Evolutionary conservation across 2,888 invertebrate species (phyloP), one percentile per base, ranked within the genome.

Genomic region (Nemurella pictetii): DNA sequence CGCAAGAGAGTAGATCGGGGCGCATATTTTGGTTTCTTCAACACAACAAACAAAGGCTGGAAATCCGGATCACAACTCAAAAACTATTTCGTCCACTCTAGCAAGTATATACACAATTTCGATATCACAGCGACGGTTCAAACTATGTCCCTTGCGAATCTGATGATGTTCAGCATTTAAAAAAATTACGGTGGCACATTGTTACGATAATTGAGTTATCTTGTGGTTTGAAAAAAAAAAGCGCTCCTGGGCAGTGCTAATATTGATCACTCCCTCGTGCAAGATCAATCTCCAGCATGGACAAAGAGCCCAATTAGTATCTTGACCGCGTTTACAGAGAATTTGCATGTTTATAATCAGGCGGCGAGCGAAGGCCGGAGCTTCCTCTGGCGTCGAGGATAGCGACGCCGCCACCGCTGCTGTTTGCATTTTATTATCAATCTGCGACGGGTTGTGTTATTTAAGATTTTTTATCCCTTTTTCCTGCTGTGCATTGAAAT

Each of bases 241-340:
- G 26, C 25, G 36, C 35, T 35, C 35, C 80, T 35, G 35, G 26
- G 35, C 12, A 26, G 30, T 25, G 20, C 80, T 32, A 36, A 36
- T 35, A 35, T 26, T 80, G 35, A 80, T 80, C 80, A 80, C 80
- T 32, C 80, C 35, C 80, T 35, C 9, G 80, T 35, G 80, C 35
- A 36, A 80, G 30, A 80, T 80, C 80, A 80, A 80, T 80, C 80
- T 32, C 32, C 12, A 80, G 32, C 35, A 26, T 0, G 30, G 30
- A 35, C 32, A 32, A 80, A 80, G 32, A 80, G 36, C 35, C 80
- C 78, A 78, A 78, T 78, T 78, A 78, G 78, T 78, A 55, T 55
- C 12, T 55, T 55, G 55, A 55, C 55, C 55, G 20, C 55, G 55
- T 55, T 12, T 55, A 55, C 55, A 55, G 15, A 55, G 20, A 55